A percentile compares a stretch with the other conserved stretches of the same genome.
Conservation (phyloP, 2,113 vertebrate species). For the Lichenostomus cassidix region DNA sequence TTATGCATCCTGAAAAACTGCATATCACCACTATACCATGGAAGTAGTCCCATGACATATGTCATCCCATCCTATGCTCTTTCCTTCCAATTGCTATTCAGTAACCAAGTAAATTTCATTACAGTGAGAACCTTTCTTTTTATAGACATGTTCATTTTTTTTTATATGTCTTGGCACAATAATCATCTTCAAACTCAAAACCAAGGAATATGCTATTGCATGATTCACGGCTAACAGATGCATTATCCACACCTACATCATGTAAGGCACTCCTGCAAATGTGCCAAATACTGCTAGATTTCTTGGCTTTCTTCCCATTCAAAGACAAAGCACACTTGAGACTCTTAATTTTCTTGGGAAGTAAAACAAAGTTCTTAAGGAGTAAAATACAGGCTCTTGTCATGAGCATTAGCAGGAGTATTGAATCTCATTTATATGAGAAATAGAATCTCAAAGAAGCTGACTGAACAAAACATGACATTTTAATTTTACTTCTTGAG, state of each 20-base stretch:
- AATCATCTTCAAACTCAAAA: background rate
- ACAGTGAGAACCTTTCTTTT: background rate
- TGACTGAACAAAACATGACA: background rate
- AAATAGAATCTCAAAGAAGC: background rate
- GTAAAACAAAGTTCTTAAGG: background rate
- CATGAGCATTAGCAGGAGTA: background rate
- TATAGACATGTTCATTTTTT: background rate
- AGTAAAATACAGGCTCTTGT: background rate
- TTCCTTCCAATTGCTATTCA: background rate
- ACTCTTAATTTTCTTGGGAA: background rate
- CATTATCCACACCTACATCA: background rate
- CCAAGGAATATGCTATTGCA: background rate
- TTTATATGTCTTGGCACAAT: background rate
- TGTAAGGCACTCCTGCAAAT: background rate
- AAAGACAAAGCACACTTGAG: background rate
- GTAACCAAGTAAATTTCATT: background rate
- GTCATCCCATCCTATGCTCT: background rate
- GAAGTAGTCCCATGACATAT: background rate
- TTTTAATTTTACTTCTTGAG: conserved; percentile 18
- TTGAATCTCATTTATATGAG: background rate
- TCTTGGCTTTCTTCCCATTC: background rate
- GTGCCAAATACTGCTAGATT: background rate
- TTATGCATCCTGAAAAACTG: background rate
- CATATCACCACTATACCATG: background rate
- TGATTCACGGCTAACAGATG: conserved; percentile 36